Base-by-base conservation (phyloP, 2,113 vertebrate species). In the Turdus rufiventris region DNA sequence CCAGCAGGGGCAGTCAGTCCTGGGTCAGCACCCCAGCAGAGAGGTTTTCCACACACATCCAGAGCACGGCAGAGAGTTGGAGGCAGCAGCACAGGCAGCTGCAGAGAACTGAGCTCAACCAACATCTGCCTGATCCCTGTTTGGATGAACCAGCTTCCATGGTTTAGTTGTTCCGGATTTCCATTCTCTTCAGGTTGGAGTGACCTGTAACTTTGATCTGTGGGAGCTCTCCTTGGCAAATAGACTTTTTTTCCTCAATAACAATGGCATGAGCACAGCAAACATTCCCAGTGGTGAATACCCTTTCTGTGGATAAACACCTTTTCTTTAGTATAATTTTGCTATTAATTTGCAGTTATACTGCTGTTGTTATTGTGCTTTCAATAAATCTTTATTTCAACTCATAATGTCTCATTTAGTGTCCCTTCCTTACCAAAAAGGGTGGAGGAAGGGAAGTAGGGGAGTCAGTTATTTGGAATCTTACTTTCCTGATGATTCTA, bases 11-110 rank as follows among this genome's bases (percentile, higher is more conserved):
- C 25, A 23, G 25, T 25, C 45, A 51, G 62, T 0, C 0, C 12
- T 6, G 26, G 33, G 11, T 18, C 53, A 43, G 26, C 17, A 10
- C 31, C 12, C 25, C 0, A 0, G 53, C 36, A 76, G 21, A 26
- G 26, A 28, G 1, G 5, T 12, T 51, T 36, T 33, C 14, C 42
- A 24, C 19, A 17, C 31, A n/a, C 57, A 40, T 21, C 34, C 31
- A 31, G 4, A 20, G 10, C 16, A 21, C 2, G 0, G 71, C 1
- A 0, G 19, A 57, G 34, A 43, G 20, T 0, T 33, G 53, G 31
- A 36, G 45, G 21, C 61, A 76, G 31, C 25, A 33, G 21, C 36
- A 43, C 45, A 36, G 26, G 17, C 36, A 33, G 2, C 33, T 43
- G 26, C 62, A 51, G 33, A 43, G 45, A 51, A 23, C 36, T 36